Base-by-base conservation (phyloP, 2,797 vertebrate genomes). In the Galago senegalensis region DNA sequence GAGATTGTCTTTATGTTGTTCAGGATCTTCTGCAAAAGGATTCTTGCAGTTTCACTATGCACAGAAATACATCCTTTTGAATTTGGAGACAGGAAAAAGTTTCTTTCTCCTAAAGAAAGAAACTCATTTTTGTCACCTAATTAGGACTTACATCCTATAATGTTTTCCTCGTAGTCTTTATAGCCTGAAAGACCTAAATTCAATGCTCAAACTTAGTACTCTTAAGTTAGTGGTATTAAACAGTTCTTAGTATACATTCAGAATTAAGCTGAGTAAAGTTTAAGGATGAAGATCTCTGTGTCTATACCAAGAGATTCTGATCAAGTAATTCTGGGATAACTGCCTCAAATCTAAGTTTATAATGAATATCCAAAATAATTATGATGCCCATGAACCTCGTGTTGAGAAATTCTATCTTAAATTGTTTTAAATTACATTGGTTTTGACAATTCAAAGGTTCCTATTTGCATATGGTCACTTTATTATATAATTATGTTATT, bases 401-500 rank as follows among this genome's bases (percentile, higher is more conserved):
- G 7, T 7, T 89, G 13, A 75, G 43, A 96, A 89, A 73, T 37
- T 70, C 20, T 73, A 94, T 21, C 84, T 80, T 75, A 82, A 14
- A 40, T 63, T 73, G 37, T 70, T 91, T 75, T 76, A 84, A 73
- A 81, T 90, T 63, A 10, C 34, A 61, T 77, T 67, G 14, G 3
- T 67, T 67, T 2, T 73, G 23, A 84, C 34, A 92, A 29, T 88
- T 89, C 81, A 65, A 53, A 69, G 34, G 29, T 89, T 80, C 82
- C 76, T 86, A 82, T 73, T 87, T 93, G 92, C 89, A 70, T 73
- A 89, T 3, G 70, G 25, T 67, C 31, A 23, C 31, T 76, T 84
- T 87, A 90, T 61, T 91, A 75, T 69, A 17, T 40, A 82, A 83
- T 92, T 89, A 81, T 93, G 85, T 93, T 60, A 85, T 89, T 85